phyloP scores from a whole-genome alignment of 2,888 invertebrate genomes.

The Drosophila limbata region DNA sequence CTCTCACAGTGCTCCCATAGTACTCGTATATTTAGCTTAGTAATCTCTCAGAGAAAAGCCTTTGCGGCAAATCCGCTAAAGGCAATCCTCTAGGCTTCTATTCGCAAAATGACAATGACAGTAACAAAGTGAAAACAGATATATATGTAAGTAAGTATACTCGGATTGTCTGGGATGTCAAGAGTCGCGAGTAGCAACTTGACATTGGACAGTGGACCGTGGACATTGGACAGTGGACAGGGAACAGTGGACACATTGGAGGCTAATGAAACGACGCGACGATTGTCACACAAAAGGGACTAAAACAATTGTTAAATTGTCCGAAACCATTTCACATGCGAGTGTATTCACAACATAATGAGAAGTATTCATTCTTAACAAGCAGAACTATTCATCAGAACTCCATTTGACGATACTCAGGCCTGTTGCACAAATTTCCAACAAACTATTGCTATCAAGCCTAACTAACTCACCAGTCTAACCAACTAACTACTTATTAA shows the following conservation, averaged over 20 bases:
- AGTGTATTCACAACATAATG: neutral
- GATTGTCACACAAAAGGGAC: conserved; percentile 1
- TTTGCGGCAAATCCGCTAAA: conserved; percentile 7
- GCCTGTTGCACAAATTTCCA: too few relatives aligned
- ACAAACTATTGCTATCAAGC: too few relatives aligned
- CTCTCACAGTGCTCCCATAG: neutral
- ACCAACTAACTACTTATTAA: too few relatives aligned
- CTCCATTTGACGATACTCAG: too few relatives aligned
- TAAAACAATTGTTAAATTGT: neutral
- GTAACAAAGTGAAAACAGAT: conserved; percentile 32
- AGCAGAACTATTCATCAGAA: too few relatives aligned
- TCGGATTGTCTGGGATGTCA: conserved; percentile 4
- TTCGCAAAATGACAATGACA: conserved; percentile 19
- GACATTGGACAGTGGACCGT: neutral
- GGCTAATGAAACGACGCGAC: neutral
- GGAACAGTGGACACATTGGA: neutral
- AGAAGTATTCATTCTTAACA: neutral
- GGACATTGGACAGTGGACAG: neutral
- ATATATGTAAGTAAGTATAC: neutral
- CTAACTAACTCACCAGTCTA: too few relatives aligned
- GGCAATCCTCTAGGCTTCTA: neutral
- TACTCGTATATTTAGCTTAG: conserved; percentile 1
- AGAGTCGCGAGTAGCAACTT: conserved; percentile 2
- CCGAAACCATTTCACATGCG: neutral
- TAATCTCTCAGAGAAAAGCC: neutral